Evolutionary conservation across 37 sponge, comb jelly and placozoan genomes (phyloP).

Genomic region (Aphrocallistes beatrix): DNA sequence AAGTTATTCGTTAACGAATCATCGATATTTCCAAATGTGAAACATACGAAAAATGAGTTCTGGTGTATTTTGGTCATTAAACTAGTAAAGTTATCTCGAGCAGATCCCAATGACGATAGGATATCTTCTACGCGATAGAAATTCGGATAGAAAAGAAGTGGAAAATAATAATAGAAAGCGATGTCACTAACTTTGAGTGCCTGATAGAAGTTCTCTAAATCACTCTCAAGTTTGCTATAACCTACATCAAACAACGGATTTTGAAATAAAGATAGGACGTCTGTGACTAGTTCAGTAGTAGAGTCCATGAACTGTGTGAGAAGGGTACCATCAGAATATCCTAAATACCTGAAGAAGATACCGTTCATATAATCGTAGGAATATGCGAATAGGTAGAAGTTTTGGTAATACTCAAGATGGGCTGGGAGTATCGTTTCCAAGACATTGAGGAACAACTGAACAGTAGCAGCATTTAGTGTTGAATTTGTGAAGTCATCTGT

Average conservation of each 20-base stretch:
- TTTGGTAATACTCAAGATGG: not conserved
- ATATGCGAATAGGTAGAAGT: not conserved
- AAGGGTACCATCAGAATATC: not conserved
- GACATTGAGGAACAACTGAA: not conserved
- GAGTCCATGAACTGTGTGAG: not conserved
- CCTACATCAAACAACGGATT: not conserved
- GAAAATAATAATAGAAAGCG: too few relatives aligned
- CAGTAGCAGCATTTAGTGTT: not conserved
- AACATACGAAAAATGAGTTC: not conserved
- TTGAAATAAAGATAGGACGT: not conserved
- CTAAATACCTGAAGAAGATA: not conserved
- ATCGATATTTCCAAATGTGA: constrained; percentile 12
- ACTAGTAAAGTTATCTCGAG: not conserved
- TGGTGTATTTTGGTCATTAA: not conserved
- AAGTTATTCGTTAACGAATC: not conserved
- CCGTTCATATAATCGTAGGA: not conserved
- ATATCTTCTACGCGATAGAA: not conserved
- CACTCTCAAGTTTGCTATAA: not conserved
- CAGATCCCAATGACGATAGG: not conserved
- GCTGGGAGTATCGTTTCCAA: not conserved
- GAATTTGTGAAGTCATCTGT: not conserved
- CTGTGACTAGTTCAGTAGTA: not conserved
- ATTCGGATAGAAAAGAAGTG: not conserved
- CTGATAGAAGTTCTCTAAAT: too few relatives aligned
- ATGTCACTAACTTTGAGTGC: too few relatives aligned